Percentiles rank a stretch among this genome's conserved stretches.
Conservation (phyloP, 2,113 vertebrate genomes). For the Halcyon senegalensis region DNA sequence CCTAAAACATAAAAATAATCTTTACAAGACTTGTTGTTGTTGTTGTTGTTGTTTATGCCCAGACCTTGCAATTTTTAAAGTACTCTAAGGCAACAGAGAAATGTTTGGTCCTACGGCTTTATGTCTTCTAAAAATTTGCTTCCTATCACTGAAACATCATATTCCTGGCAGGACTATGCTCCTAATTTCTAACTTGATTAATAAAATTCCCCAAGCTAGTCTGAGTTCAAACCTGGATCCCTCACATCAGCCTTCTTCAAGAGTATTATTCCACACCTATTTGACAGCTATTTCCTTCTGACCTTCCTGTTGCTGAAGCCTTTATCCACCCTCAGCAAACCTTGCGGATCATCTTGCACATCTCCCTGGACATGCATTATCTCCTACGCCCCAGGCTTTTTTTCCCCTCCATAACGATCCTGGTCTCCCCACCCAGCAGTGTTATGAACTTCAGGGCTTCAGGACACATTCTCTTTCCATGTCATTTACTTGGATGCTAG, state of each 20-base stretch:
- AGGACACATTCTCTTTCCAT: not conserved
- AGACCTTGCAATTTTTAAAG: not conserved
- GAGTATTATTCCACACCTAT: slow-evolving; percentile 8
- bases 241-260: not conserved
- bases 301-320: slow-evolving; percentile 39
- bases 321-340: not conserved
- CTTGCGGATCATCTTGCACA: not conserved
- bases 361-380: slow-evolving; percentile 1
- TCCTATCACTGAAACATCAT: not conserved
- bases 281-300: slow-evolving; percentile 12
- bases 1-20: not conserved
- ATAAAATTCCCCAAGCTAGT: not conserved
- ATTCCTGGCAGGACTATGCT: not conserved
- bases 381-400: not conserved
- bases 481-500: not conserved
- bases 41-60: not conserved
- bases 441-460: not conserved
- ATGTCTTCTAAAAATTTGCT: not conserved
- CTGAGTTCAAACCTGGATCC: not conserved
- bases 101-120: not conserved
- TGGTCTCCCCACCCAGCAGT: not conserved
- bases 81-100: not conserved
- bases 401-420: not conserved
- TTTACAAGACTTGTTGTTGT: not conserved
- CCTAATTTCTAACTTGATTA: not conserved